Evolutionary conservation across 2,888 invertebrate species (phyloP), one percentile per base, ranked within the genome.

Genomic region (Lapara coniferarum): DNA sequence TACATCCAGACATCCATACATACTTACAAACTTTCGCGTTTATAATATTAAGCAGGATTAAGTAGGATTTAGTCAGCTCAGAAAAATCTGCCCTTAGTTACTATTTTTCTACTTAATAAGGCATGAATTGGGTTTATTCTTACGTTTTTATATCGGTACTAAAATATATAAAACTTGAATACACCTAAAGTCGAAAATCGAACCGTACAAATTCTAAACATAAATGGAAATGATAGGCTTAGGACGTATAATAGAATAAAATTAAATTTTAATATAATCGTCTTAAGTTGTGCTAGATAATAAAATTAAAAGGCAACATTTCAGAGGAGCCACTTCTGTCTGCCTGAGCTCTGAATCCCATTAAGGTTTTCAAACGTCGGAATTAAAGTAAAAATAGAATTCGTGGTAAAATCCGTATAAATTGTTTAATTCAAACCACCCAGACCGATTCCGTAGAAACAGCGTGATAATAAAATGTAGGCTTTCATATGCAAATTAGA

Each of bases 401-500:
- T 10, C 49, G 63, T 19, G 46, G 49, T 63, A 10, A 63, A 49
- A 63, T 63, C 13, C 63, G 49, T 63, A 49, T 13, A 63, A 63
- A 25, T 63, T 49, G 49, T 63, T 49, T 63, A 49, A 63, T 63
- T 49, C 49, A 49, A 63, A 63, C 19, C 19, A 63, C 63, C 49
- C 19, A 63, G 46, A 46, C 3, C 6, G 63, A 63, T 63, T 16
- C 13, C 63, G 63, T 49, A 19, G 63, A 63, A 44, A 59, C 59
- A 49, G 19, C 25, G 46, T 49, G 49, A 63, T 63, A 63, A 63
- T 63, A 63, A 63, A 63, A 49, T 63, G 63, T 63, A 63, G 63
- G 63, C 63, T 63, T 63, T 63, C 49, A 49, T 19, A 49, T 49
- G 63, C 19, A 63, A 63, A 63, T 63, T 63, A 63, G 63, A 63